Conservation (phyloP, 2,113 vertebrate species). For the Sturnira hondurensis region DNA sequence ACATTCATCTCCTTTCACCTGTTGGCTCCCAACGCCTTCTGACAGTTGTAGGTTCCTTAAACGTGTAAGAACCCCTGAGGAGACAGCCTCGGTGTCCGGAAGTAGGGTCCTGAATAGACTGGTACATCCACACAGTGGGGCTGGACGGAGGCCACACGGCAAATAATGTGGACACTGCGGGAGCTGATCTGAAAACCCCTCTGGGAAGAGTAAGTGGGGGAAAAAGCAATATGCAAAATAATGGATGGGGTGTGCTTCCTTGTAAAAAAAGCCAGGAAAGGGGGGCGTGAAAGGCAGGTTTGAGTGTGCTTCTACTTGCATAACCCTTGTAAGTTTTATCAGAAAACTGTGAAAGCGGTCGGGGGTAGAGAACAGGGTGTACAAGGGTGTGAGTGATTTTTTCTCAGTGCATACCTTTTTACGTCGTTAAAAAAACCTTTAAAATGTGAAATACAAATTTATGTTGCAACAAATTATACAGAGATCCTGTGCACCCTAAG, state of each 20-base stretch:
- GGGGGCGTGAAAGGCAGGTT: not conserved
- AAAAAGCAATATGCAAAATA: not conserved
- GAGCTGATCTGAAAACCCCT: not conserved
- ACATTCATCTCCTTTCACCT: not conserved
- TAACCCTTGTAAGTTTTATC: not conserved
- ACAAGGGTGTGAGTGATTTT: not conserved
- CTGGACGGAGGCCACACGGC: not conserved
- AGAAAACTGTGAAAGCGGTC: not conserved
- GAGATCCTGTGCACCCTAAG: not conserved
- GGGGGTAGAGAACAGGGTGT: not conserved
- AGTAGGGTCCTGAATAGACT: not conserved
- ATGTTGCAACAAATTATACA: not conserved
- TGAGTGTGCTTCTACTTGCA: not conserved
- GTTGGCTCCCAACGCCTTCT: not conserved
- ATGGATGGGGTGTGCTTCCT: not conserved
- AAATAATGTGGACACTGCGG: not conserved
- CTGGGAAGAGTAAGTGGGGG: not conserved
- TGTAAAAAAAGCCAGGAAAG: not conserved
- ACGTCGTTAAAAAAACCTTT: not conserved
- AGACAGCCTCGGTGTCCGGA: not conserved
- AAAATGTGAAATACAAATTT: constrained; percentile 16
- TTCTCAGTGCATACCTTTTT: not conserved
- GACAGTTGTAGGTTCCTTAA: not conserved
- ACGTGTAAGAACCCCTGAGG: not conserved
- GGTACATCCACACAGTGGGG: not conserved